Evolutionary conservation across 2,797 vertebrate species (phyloP), one percentile per base, ranked within the genome.

Genomic region (Lutra lutra): DNA sequence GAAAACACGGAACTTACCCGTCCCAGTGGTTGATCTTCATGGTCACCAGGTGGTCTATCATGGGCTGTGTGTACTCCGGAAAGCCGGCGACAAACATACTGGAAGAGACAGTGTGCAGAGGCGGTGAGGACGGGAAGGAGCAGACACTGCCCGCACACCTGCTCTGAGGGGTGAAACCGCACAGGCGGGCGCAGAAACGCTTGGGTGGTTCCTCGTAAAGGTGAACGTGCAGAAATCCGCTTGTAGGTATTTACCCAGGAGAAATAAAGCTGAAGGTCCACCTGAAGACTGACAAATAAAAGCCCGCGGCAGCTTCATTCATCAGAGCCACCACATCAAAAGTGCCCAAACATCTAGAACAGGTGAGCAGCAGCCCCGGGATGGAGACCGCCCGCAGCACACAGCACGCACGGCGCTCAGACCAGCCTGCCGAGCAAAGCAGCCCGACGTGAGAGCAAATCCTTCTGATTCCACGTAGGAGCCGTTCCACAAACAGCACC

Each of bases 11-110:
- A 94, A 98, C 99, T 98, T 98, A 99, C 99, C 98, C 77, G 29
- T 99, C 99, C 99, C 99, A 99, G 97, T 99, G 99, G 98, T 99
- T 99, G 97, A 99, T 98, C 98, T 99, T 99, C 99, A 99, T 98
- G 97, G 98, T 58, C 86, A 99, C 95, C 97, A 99, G 98, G 98
- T 99, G 99, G 92, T 99, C 99, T 9, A 99, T 99, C 99, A 99
- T 99, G 0, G 99, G 98, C 72, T 98, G 98, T 40, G 99, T 99
- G 96, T 99, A 99, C 93, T 99, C 99, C n/a, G 99, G 97, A 98
- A 99, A 99, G 95, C 99, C 98, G 46, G 99, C 99, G 66, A 99
- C 98, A 64, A 99, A 99, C 40, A 99, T 99, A 95, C 99, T 99
- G 98, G 38, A 98, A 97, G 87, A 96, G 87, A 92, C 14, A 56